Evolutionary conservation across 2,113 vertebrate genomes (phyloP).

Genomic region (Triplophysa tibetana): DNA sequence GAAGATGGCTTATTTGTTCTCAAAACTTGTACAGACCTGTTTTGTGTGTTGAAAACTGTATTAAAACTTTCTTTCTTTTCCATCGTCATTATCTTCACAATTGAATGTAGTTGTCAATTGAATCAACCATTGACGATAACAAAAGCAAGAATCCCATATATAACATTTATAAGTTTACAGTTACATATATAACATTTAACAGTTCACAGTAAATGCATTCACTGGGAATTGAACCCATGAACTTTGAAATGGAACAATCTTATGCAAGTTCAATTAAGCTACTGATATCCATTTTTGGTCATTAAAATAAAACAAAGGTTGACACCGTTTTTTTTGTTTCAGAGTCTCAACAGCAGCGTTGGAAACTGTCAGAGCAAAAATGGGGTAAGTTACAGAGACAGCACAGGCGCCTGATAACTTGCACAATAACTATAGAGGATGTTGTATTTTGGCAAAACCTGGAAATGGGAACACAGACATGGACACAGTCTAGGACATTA

Average conservation of each 20-base stretch:
- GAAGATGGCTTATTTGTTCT: neutral
- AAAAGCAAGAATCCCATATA: too few relatives aligned
- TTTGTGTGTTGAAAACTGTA: neutral
- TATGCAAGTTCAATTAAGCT: too few relatives aligned
- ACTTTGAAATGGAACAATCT: too few relatives aligned
- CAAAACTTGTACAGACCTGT: neutral
- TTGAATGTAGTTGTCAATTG: neutral
- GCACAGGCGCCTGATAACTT: neutral
- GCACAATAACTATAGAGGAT: neutral
- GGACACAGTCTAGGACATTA: too few relatives aligned
- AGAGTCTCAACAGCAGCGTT: constrained; percentile 74
- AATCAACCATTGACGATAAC: neutral
- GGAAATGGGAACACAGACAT: too few relatives aligned
- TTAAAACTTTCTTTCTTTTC: constrained; percentile 25
- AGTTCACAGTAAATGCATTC: too few relatives aligned
- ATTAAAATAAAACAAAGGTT: neutral
- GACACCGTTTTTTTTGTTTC: constrained; percentile 52
- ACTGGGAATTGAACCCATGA: too few relatives aligned
- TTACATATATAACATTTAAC: too few relatives aligned
- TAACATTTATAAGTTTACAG: too few relatives aligned
- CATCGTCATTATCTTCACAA: constrained; percentile 10
- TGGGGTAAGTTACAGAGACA: constrained; percentile 60
- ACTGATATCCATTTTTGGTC: too few relatives aligned
- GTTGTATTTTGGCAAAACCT: too few relatives aligned
- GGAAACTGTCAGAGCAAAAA: constrained; percentile 69